phyloP scores from a whole-genome alignment of 2,113 vertebrate genomes.

The Callipepla squamata region DNA sequence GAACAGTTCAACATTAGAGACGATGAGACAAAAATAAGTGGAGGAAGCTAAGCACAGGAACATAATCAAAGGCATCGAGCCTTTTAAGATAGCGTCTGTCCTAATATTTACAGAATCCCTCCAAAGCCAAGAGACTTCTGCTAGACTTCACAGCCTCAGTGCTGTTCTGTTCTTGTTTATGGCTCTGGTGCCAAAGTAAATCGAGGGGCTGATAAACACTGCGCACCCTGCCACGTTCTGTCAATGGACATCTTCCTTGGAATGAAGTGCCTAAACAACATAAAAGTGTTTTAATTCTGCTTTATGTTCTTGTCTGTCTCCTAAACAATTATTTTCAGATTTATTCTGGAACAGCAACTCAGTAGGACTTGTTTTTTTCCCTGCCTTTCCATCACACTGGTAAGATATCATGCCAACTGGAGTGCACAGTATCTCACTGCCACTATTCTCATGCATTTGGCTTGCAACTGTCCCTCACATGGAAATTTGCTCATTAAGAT shows the following conservation, averaged over 20 bases:
- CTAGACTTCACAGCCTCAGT: slow-evolving; percentile 51
- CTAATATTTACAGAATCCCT: slow-evolving; percentile 47
- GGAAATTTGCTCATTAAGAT: not conserved
- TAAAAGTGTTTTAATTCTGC: slow-evolving; percentile 41
- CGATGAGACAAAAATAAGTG: slow-evolving; percentile 44
- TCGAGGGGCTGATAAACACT: not conserved
- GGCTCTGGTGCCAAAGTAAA: slow-evolving; percentile 36
- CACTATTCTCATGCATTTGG: not conserved
- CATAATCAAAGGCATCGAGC: slow-evolving; percentile 48
- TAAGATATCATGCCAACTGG: not conserved
- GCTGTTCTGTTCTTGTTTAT: slow-evolving; percentile 50
- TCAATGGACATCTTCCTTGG: slow-evolving; percentile 36
- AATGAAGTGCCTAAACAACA: slow-evolving; percentile 30
- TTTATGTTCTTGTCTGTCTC: slow-evolving; percentile 44
- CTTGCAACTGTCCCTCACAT: not conserved
- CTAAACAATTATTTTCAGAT: not conserved
- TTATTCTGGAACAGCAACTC: slow-evolving; percentile 25
- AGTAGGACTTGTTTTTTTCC: not conserved
- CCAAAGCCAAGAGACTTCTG: slow-evolving; percentile 33
- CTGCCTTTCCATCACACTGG: not conserved
- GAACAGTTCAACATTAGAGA: not conserved
- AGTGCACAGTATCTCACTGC: not conserved
- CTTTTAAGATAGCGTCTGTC: slow-evolving; percentile 50
- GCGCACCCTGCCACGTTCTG: slow-evolving; percentile 29
- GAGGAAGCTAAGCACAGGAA: slow-evolving; percentile 42